A percentile compares a stretch with the other conserved stretches of the same genome.
Evolutionary conservation across 2,888 invertebrate species (phyloP).

Genomic region (Phoenoteleia sp.): DNA sequence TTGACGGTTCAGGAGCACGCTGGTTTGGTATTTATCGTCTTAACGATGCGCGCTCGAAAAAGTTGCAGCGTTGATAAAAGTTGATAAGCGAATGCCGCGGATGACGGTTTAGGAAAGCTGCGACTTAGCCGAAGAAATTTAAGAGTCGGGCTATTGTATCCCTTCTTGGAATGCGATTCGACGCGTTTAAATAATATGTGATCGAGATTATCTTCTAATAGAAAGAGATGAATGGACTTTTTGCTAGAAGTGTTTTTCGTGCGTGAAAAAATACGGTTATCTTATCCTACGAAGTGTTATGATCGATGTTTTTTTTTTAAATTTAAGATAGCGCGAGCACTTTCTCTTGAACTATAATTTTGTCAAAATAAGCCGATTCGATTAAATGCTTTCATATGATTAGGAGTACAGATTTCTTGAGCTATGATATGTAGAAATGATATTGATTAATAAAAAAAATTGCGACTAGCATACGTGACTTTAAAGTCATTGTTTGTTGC

Average conservation of each 20-base stretch:
- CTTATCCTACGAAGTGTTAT: background rate
- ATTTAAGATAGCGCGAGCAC: background rate
- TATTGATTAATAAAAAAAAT: too few relatives aligned
- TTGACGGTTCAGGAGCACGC: conserved; percentile 10
- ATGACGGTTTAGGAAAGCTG: background rate
- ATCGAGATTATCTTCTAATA: conserved; percentile 38
- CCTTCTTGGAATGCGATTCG: conserved; percentile 25
- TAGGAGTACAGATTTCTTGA: too few relatives aligned
- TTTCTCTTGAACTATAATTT: background rate
- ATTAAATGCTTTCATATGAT: background rate
- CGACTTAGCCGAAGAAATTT: conserved; percentile 23
- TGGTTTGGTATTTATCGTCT: conserved; percentile 34
- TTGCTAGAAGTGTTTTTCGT: background rate
- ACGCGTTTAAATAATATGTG: conserved; percentile 34
- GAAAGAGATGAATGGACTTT: conserved; percentile 17
- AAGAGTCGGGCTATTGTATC: conserved; percentile 25
- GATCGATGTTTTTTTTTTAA: background rate
- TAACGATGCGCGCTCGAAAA: background rate
- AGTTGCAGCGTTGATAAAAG: background rate
- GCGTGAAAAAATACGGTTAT: background rate
- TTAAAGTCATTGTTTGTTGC: too few relatives aligned
- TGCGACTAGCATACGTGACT: too few relatives aligned
- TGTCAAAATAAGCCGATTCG: background rate
- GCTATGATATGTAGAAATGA: too few relatives aligned
- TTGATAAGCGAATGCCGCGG: background rate